Conservation (phyloP, 2,113 vertebrate genomes). For the Saguinus imperator region DNA sequence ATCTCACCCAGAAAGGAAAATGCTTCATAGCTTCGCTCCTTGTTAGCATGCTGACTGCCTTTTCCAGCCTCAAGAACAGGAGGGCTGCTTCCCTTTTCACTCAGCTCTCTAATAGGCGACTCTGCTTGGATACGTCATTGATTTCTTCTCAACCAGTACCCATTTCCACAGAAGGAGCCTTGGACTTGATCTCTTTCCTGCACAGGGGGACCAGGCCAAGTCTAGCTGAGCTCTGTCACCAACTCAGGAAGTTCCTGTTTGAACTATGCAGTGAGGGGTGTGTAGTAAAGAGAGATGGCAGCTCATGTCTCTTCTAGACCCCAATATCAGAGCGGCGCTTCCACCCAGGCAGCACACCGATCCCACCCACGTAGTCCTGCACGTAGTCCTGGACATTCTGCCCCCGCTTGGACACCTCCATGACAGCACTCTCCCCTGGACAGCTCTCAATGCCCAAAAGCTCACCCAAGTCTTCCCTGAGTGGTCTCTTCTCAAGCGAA, state of each 20-base stretch:
- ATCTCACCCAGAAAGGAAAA: neutral
- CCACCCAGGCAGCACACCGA: neutral
- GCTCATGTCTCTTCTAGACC: neutral
- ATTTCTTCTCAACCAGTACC: neutral
- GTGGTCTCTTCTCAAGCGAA: neutral
- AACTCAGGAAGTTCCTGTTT: neutral
- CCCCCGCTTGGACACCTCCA: too few relatives aligned
- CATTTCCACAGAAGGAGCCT: neutral
- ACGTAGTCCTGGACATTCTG: neutral
- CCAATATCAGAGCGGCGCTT: neutral
- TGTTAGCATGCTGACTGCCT: neutral
- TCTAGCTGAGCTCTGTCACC: neutral
- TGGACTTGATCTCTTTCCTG: neutral
- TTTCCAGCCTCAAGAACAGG: neutral
- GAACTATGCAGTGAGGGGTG: neutral
- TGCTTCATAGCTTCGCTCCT: neutral
- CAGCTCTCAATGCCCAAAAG: neutral
- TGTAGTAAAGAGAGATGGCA: fast-evolving
- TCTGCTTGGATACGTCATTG: neutral
- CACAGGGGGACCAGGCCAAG: neutral
- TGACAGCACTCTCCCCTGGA: neutral
- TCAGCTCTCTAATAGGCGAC: neutral
- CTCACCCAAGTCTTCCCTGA: neutral
- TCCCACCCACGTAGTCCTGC: fast-evolving
- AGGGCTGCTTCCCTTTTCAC: neutral